Percentiles rank a stretch among this genome's conserved stretches.
Conservation (phyloP, 2,797 vertebrate species). For the Gallinago nigripennis region DNA sequence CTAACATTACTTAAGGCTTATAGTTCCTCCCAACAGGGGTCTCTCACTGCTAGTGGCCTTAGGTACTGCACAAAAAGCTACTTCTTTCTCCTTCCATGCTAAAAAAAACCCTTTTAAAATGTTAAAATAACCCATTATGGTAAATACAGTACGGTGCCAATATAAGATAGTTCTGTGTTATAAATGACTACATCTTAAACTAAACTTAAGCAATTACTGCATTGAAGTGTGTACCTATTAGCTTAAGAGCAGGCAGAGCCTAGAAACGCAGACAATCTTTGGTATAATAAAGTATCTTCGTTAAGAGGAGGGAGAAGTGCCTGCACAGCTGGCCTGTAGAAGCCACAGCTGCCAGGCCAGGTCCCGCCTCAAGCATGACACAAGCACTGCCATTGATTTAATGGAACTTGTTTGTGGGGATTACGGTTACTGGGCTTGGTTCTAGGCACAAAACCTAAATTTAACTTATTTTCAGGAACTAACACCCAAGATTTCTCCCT, state of each 20-base stretch:
- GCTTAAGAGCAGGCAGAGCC: conserved; percentile 4
- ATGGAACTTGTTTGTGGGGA: conserved; percentile 1
- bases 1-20: neutral
- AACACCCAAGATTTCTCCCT: conserved; percentile 49
- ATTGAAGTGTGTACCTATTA: conserved; percentile 26
- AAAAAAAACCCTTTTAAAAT: conserved; percentile 29
- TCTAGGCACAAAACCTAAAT: conserved; percentile 44
- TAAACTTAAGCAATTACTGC: conserved; percentile 49
- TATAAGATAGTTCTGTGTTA: conserved; percentile 17
- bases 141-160: conserved; percentile 24
- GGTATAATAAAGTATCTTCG: conserved; percentile 44
- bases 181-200: conserved; percentile 57
- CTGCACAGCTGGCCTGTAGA: conserved; percentile 16
- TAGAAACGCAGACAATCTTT: neutral
- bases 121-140: conserved; percentile 30
- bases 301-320: conserved; percentile 53
- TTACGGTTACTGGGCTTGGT: neutral
- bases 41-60: neutral
- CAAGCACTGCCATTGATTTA: neutral
- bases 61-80: neutral
- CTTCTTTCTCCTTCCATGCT: neutral
- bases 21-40: neutral
- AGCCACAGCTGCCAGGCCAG: conserved; percentile 57
- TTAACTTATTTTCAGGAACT: conserved; percentile 57
- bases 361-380: neutral